Conservation (phyloP, 2,888 invertebrate genomes). For the Eupsilia transversa region DNA sequence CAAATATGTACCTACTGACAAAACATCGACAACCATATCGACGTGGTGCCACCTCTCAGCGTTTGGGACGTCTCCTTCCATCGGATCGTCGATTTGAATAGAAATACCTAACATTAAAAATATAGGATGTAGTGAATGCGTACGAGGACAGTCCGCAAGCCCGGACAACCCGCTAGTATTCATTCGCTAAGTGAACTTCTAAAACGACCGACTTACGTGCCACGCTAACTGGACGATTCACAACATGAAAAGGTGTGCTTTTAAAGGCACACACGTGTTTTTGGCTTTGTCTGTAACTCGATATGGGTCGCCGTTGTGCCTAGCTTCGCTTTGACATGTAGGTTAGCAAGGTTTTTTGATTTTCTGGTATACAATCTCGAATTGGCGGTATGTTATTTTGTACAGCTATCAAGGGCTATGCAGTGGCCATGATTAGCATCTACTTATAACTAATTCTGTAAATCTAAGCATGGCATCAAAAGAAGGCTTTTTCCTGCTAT, state of each 20-base stretch:
- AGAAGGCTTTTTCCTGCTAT: too few relatives aligned
- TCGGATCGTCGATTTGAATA: constrained; percentile 80
- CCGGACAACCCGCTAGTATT: constrained; percentile 76
- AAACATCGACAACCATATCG: constrained; percentile 66
- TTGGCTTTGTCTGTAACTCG: constrained; percentile 66
- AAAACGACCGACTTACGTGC: constrained; percentile 76
- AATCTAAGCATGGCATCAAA: not conserved
- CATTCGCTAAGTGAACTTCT: constrained; percentile 85
- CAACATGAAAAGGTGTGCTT: constrained; percentile 78
- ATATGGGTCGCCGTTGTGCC: constrained; percentile 51
- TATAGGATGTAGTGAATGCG: constrained; percentile 82
- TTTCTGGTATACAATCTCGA: not conserved
- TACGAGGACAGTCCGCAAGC: constrained; percentile 74
- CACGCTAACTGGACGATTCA: constrained; percentile 77
- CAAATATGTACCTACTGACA: too few relatives aligned
- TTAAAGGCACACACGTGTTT: constrained; percentile 74
- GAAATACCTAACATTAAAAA: constrained; percentile 86
- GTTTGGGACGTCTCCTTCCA: constrained; percentile 74
- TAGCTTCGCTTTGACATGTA: constrained; percentile 24
- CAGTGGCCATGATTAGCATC: not conserved
- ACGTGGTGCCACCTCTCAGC: constrained; percentile 62
- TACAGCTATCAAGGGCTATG: not conserved
- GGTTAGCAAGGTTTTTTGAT: constrained; percentile 7
- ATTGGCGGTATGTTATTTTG: not conserved
- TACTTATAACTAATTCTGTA: not conserved